Conservation (phyloP, 64 coral and sea anemone species). For the Astreopora myriophthalma region DNA sequence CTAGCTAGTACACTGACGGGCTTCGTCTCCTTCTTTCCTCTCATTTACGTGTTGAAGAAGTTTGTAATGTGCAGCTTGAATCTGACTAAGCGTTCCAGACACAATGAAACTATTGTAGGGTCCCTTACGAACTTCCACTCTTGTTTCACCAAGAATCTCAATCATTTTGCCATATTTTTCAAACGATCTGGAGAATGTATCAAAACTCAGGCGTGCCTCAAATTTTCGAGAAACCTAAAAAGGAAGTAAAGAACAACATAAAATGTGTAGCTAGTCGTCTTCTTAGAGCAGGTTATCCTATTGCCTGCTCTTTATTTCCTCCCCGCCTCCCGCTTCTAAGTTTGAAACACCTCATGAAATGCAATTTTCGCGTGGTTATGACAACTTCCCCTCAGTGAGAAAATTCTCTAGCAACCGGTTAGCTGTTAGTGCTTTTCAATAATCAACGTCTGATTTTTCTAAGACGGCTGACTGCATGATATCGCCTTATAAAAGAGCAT, state of each 20-base stretch:
- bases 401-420: no score
- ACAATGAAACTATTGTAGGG: not conserved
- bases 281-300: no score
- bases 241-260: not conserved
- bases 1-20: not conserved
- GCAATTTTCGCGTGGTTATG: no score
- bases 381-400: no score
- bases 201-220: not conserved
- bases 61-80: not conserved
- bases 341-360: no score
- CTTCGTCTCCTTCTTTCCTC: not conserved
- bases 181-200: not conserved
- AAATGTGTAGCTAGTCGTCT: no score
- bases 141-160: not conserved
- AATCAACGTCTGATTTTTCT: no score
- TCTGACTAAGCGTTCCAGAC: slow-evolving; percentile 24
- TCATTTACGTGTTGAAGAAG: not conserved
- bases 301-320: no score
- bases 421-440: no score
- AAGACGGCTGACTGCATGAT: no score
- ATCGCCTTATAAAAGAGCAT: no score
- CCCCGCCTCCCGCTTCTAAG: no score
- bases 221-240: slow-evolving; percentile 40
- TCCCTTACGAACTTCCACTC: not conserved
- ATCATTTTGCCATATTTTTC: not conserved